phyloP scores from a whole-genome alignment of 2,113 vertebrate genomes.

The Indri indri region DNA sequence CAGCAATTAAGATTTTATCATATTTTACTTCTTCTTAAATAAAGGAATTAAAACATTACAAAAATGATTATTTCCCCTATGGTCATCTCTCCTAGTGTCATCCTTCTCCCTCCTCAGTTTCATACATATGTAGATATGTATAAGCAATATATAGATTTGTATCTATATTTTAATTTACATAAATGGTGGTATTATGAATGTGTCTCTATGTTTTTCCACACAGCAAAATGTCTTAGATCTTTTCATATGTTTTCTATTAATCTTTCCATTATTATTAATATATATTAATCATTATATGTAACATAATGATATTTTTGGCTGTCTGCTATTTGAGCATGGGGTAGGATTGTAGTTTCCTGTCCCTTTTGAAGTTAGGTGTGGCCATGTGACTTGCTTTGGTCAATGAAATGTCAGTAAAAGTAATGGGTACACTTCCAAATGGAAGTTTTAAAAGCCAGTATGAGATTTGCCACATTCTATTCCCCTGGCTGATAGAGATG shows the following conservation, averaged over 20 bases:
- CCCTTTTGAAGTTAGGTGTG: constrained; percentile 22
- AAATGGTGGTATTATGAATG: constrained; percentile 5
- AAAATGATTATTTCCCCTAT: not conserved
- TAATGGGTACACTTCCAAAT: not conserved
- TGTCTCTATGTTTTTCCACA: not conserved
- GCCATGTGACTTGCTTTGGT: constrained; percentile 7
- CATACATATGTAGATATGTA: not conserved
- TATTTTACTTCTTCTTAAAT: constrained; percentile 38
- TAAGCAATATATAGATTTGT: constrained; percentile 1
- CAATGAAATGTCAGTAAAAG: constrained; percentile 26
- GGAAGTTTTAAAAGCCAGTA: constrained; percentile 15
- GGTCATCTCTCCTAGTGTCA: not conserved
- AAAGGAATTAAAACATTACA: constrained; percentile 44
- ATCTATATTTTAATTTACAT: constrained; percentile 33
- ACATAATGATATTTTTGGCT: not conserved
- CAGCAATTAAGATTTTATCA: constrained; percentile 45
- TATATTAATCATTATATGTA: constrained; percentile 39
- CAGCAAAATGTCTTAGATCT: constrained; percentile 23
- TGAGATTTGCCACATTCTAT: constrained; percentile 24
- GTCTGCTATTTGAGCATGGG: not conserved
- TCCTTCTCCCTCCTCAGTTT: not conserved
- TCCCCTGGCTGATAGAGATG: constrained; percentile 12
- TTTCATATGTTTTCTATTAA: constrained; percentile 40
- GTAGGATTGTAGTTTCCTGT: not conserved
- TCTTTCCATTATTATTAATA: not conserved